Evolutionary conservation across 2,113 vertebrate genomes (phyloP).

Genomic region (Bubo scandiacus): DNA sequence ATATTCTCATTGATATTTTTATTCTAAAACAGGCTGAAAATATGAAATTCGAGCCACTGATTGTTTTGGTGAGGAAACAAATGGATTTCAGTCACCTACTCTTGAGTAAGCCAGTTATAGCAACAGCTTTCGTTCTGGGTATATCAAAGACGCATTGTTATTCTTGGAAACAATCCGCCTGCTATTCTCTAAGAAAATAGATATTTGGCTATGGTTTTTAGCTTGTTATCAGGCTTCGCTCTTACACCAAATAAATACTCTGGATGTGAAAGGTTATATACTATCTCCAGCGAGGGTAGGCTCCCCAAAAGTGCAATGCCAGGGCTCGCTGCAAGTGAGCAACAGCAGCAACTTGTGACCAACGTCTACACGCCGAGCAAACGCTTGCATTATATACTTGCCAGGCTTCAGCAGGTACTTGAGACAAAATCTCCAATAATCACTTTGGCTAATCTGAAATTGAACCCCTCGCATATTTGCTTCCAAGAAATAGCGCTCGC

Average conservation of each 20-base stretch:
- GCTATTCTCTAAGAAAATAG: slow-evolving; percentile 60
- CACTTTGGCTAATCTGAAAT: neutral
- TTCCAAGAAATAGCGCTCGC: neutral
- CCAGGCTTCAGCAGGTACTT: neutral
- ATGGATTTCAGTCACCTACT: slow-evolving; percentile 36
- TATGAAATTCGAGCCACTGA: neutral
- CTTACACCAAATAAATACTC: slow-evolving; percentile 54
- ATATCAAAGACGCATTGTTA: slow-evolving; percentile 61
- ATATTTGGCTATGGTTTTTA: slow-evolving; percentile 67
- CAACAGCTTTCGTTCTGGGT: slow-evolving; percentile 49
- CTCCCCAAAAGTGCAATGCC: neutral
- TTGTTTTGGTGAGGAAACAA: slow-evolving; percentile 27
- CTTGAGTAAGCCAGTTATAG: slow-evolving; percentile 54
- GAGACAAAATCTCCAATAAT: neutral
- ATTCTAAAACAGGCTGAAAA: slow-evolving; percentile 14
- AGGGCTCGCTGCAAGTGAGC: neutral
- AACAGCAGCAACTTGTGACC: neutral
- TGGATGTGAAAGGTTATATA: slow-evolving; percentile 42
- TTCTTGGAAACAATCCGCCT: slow-evolving; percentile 63
- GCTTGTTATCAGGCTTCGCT: slow-evolving; percentile 46
- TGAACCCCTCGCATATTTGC: neutral
- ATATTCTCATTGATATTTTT: neutral
- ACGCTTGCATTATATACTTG: neutral
- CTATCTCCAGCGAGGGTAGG: neutral
- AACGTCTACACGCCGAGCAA: neutral